Base-by-base conservation (phyloP, 2,113 vertebrate genomes). In the Myiagra hebetior region DNA sequence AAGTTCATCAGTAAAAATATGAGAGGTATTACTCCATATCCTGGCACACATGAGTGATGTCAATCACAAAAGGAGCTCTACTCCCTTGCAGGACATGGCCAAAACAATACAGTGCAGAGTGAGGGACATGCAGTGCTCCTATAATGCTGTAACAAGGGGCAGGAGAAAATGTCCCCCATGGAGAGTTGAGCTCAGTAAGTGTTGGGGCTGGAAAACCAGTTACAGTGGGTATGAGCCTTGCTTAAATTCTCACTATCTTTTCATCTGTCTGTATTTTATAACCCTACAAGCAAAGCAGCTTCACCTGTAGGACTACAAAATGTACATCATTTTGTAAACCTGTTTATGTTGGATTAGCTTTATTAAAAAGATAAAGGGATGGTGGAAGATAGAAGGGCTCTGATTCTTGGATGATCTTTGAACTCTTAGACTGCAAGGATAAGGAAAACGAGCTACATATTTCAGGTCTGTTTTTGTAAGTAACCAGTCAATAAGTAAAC, bases 401-500 rank as follows among this genome's bases (percentile, higher is more conserved):
- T 87, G 49, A 47, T 79, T 52, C 85, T 75, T 65, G 63, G 72
- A 19, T 80, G 92, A 62, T 65, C 79, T 91, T 92, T 91, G 52
- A 72, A 93, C 83, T 76, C 15, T 73, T 31, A 63, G 42, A 65
- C 33, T 86, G 42, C 50, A 88, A 56, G 56, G 72, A 42, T 44
- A 80, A 93, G 47, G 72, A 76, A 90, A 95, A 92, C 27, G 42
- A 88, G 50, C 50, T 75, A 7, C 22, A 9, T 52, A 41, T 73
- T 91, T 93, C 59, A 62, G 41, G 39, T 70, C 64, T 88, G 53
- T 13, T 91, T 89, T 95, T 75, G 11, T 76, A 89, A 93, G 67
- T 76, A 85, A 91, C n/a, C 20, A 69, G 62, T 91, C 90, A 96
- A 95, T 95, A 85, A 83, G 89, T 89, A 88, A 95, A 63, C 89